Conservation (phyloP, 2,797 vertebrate species). For the Bucorvus abyssinicus region DNA sequence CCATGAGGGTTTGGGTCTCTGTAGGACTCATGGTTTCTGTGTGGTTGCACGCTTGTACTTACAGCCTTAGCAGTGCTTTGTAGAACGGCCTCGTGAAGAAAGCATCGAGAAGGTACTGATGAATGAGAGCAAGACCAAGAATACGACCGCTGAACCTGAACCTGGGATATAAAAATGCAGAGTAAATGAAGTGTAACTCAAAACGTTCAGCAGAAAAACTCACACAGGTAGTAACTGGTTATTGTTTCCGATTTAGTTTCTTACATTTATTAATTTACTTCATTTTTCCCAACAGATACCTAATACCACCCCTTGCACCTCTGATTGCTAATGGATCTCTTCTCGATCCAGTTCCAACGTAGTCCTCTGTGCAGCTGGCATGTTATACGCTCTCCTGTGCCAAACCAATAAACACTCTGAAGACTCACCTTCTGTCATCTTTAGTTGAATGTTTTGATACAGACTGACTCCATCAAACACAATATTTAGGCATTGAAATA, state of each 20-base stretch:
- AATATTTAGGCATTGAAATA: not conserved
- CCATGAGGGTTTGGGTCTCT: not conserved
- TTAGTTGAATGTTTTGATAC: not conserved
- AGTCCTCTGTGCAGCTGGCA: not conserved
- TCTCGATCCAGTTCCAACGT: not conserved
- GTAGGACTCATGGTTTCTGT: not conserved
- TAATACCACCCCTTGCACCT: not conserved
- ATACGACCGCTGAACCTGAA: slow-evolving; percentile 97
- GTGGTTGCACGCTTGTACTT: slow-evolving; percentile 58
- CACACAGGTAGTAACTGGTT: not conserved
- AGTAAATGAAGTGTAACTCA: not conserved
- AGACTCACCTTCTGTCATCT: not conserved
- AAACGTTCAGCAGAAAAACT: not conserved
- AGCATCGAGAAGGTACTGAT: slow-evolving; percentile 95
- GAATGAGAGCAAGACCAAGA: slow-evolving; percentile 94
- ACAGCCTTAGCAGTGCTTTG: slow-evolving; percentile 94
- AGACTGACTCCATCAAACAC: not conserved
- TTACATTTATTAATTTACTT: not conserved
- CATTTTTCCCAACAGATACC: not conserved
- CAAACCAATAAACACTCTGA: not conserved
- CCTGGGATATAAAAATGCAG: slow-evolving; percentile 74
- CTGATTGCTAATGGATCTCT: not conserved
- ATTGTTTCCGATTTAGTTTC: not conserved
- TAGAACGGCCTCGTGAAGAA: slow-evolving; percentile 90
- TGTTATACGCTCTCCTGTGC: not conserved